A percentile compares a stretch with the other conserved stretches of the same genome.
Evolutionary conservation across 2,797 vertebrate species (phyloP).

Genomic region (Pangasius macronema): DNA sequence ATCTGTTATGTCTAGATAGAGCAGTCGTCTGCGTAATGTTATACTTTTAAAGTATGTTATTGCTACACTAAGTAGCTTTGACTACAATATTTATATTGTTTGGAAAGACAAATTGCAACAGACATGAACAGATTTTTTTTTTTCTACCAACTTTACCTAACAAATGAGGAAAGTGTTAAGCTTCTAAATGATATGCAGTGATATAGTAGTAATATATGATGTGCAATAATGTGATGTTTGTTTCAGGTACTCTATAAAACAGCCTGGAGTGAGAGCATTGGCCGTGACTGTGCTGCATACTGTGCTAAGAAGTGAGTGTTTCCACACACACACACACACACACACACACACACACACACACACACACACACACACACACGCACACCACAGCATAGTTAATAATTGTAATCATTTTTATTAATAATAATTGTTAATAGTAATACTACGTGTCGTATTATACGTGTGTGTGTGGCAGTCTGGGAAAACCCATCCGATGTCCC

Average conservation of each 20-base stretch:
- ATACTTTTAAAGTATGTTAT: not conserved
- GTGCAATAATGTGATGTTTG: not conserved
- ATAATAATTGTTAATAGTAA: not conserved
- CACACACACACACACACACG: not conserved
- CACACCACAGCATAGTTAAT: not conserved
- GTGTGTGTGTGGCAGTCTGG: not conserved
- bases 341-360: not conserved
- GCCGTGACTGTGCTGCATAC: constrained; percentile 87
- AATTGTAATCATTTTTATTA: not conserved
- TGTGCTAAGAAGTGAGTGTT: constrained; percentile 91
- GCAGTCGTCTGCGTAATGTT: not conserved
- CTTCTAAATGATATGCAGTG: not conserved
- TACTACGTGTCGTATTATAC: not conserved
- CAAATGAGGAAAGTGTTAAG: not conserved
- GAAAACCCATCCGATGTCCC: not conserved
- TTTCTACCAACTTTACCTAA: not conserved
- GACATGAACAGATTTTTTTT: not conserved
- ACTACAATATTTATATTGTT: not conserved
- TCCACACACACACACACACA: not conserved
- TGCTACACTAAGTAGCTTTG: not conserved
- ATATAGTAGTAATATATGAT: not conserved
- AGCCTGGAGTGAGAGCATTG: constrained; percentile 95
- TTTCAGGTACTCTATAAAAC: constrained; percentile 94
- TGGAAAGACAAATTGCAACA: not conserved
- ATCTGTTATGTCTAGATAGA: not conserved